Evolutionary conservation across 1,140 invertebrate genomes (phyloP).

Genomic region (Ladona fulva): DNA sequence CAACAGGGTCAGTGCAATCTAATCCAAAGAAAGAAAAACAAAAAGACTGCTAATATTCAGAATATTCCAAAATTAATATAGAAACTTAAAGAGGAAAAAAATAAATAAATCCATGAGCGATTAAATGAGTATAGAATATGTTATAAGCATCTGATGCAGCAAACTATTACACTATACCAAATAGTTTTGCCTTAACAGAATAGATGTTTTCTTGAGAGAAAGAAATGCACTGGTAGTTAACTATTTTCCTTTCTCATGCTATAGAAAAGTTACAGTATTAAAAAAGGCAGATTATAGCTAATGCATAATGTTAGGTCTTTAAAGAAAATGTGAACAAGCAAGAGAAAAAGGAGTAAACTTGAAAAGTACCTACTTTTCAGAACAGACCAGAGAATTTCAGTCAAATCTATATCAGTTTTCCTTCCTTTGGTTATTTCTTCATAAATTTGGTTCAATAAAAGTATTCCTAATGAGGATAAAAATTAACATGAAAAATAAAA

Average conservation of each 20-base stretch:
- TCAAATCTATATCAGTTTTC: neutral
- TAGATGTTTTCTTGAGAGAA: neutral
- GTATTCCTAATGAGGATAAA: too few species aligned
- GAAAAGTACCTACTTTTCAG: neutral
- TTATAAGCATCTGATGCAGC: too few species aligned
- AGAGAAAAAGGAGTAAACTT: neutral
- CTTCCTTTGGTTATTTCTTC: neutral
- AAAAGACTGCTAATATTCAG: neutral
- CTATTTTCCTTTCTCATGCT: neutral
- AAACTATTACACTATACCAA: too few species aligned
- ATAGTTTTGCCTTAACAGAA: neutral
- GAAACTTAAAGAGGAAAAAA: neutral
- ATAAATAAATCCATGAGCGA: neutral
- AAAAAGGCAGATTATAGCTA: neutral
- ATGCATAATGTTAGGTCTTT: neutral
- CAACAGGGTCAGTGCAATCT: neutral
- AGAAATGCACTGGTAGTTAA: neutral
- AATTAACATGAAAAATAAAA: too few species aligned
- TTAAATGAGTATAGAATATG: too few species aligned
- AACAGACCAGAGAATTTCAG: neutral
- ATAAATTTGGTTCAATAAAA: neutral
- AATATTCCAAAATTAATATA: neutral
- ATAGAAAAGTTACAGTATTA: neutral
- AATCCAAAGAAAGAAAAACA: neutral
- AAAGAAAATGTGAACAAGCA: neutral